phyloP scores from a whole-genome alignment of 2,888 invertebrate genomes.

The Lysandra coridon region DNA sequence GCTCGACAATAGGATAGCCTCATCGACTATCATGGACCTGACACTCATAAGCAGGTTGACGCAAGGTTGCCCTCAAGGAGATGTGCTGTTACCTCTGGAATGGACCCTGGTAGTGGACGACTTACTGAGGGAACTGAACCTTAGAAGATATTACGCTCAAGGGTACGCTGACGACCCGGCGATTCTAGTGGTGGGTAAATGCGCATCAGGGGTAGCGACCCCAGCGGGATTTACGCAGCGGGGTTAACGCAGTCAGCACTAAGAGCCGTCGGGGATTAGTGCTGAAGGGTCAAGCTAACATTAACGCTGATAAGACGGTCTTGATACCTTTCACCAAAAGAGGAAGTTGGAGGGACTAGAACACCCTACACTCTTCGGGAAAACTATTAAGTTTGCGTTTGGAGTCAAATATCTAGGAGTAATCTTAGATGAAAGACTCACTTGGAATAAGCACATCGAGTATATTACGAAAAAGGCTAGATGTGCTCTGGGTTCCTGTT shows the following conservation, averaged over 20 bases:
- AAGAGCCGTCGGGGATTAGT: too few species aligned
- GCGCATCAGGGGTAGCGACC: background rate
- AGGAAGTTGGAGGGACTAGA: background rate
- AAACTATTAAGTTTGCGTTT: background rate
- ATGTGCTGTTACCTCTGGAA: background rate
- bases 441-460: too few species aligned
- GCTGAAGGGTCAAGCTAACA: too few species aligned
- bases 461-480: too few species aligned
- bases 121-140: background rate
- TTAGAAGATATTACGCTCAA: background rate
- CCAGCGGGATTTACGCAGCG: too few species aligned
- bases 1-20: too few species aligned
- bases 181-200: background rate
- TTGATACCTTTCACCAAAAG: background rate
- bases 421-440: too few species aligned
- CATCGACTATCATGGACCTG: too few species aligned
- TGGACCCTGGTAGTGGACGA: background rate
- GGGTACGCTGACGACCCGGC: conserved; percentile 5
- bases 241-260: too few species aligned
- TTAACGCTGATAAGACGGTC: too few species aligned
- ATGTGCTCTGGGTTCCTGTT: background rate
- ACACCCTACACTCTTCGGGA: background rate
- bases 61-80: background rate
- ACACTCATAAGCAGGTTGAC: background rate
- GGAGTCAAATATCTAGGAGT: too few species aligned